phyloP scores from a whole-genome alignment of 2,797 vertebrate species.

The Spondyliosoma cantharus region DNA sequence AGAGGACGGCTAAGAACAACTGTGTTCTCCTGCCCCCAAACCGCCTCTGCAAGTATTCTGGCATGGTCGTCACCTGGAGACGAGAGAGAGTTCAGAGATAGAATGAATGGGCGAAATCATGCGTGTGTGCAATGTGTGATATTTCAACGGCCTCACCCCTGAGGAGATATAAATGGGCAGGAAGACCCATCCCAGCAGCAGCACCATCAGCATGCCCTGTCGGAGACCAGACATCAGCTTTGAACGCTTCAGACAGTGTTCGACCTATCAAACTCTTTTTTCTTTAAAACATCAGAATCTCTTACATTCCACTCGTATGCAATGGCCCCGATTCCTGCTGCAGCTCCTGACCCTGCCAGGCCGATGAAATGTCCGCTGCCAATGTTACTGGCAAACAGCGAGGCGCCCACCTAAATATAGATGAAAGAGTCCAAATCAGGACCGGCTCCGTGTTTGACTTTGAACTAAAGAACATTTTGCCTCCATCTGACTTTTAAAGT shows the following conservation, averaged over 20 bases:
- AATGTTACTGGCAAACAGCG: constrained; percentile 98
- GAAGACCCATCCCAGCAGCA: constrained; percentile 95
- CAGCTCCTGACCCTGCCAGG: constrained; percentile 94
- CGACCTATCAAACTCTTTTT: neutral
- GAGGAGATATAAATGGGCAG: constrained; percentile 95
- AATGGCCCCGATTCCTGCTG: constrained; percentile 89
- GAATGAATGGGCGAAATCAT: neutral
- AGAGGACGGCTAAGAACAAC: constrained; percentile 90
- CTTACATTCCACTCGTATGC: constrained; percentile 96
- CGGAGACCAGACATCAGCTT: neutral
- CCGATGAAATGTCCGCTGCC: constrained; percentile 98
- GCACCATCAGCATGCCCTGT: constrained; percentile 92
- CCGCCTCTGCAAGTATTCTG: constrained; percentile 90
- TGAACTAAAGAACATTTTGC: constrained; percentile 2
- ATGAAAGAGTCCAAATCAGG: constrained; percentile 5
- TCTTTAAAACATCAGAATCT: neutral
- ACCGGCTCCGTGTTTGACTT: neutral
- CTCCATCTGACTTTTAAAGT: constrained; percentile 10
- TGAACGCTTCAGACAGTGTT: neutral
- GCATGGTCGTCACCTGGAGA: constrained; percentile 96
- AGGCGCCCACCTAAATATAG: constrained; percentile 90
- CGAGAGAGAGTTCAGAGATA: neutral
- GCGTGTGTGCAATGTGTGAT: constrained; percentile 3
- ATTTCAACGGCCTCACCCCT: constrained; percentile 83
- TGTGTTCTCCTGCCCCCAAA: constrained; percentile 93